phyloP scores from a whole-genome alignment of 2,888 invertebrate species.

The Sesia bembeciformis region DNA sequence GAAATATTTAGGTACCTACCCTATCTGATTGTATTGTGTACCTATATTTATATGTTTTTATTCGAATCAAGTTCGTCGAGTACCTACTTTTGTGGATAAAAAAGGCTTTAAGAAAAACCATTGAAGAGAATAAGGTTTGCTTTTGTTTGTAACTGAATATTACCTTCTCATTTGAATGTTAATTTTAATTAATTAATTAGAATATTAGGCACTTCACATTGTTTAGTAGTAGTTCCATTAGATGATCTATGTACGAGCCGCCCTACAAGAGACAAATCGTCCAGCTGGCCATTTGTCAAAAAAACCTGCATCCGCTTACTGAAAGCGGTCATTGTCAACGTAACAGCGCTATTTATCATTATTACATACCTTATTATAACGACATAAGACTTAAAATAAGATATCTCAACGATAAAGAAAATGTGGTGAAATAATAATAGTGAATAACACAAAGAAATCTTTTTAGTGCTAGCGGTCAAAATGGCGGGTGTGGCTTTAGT shows the following conservation, averaged over 20 bases:
- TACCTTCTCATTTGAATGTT: no score
- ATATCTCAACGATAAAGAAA: constrained; percentile 2
- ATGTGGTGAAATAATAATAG: constrained; percentile 20
- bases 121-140: no score
- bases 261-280: constrained; percentile 69
- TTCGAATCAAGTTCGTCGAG: no score
- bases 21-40: no score
- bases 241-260: constrained; percentile 45
- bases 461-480: constrained; percentile 24
- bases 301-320: constrained; percentile 69
- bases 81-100: no score
- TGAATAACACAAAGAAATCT: constrained; percentile 28
- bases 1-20: no score
- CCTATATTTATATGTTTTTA: no score
- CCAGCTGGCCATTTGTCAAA: constrained; percentile 71
- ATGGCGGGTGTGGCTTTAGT: constrained; percentile 21
- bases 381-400: constrained; percentile 24
- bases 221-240: background rate
- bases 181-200: no score
- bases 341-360: constrained; percentile 5
- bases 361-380: constrained; percentile 18
- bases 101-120: no score
- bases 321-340: constrained; percentile 57
- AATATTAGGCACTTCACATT: no score
- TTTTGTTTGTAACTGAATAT: no score